A percentile compares a stretch with the other conserved stretches of the same genome.
Evolutionary conservation across 2,797 vertebrate species (phyloP).

Genomic region (Esox lucius): DNA sequence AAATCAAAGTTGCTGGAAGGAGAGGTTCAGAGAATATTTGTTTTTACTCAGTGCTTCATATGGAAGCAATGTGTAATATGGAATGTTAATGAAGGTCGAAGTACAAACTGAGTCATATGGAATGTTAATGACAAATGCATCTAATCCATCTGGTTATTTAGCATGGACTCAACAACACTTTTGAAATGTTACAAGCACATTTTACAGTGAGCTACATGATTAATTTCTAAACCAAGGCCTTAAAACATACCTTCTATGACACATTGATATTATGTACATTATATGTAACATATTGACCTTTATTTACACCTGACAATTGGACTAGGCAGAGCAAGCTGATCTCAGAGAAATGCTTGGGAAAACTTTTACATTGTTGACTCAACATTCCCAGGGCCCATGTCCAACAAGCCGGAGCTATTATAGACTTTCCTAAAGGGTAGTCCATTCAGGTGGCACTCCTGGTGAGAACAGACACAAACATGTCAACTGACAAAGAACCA

Average conservation of each 20-base stretch:
- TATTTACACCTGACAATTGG: not conserved
- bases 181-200: not conserved
- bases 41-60: no score
- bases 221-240: not conserved
- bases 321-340: not conserved
- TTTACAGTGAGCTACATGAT: not conserved
- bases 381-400: not conserved
- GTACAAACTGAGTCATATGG: no score
- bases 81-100: not conserved
- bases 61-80: no score
- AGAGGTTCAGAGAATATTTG: not conserved
- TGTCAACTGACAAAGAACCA: conserved; percentile 72
- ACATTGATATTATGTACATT: not conserved
- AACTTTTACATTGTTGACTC: not conserved
- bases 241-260: not conserved
- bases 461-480: conserved; percentile 76
- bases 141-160: not conserved
- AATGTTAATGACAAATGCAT: not conserved
- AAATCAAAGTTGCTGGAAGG: not conserved
- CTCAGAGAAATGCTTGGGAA: not conserved
- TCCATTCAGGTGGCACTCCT: conserved; percentile 77
- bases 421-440: conserved; percentile 63
- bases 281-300: not conserved
- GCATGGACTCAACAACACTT: not conserved
- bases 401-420: conserved; percentile 39